These are phyloP conservation scores for Dolichallabes microphthalmus DNA, from an alignment of 2,113 vertebrate genomes.

Conservation along the genomic window DNA sequence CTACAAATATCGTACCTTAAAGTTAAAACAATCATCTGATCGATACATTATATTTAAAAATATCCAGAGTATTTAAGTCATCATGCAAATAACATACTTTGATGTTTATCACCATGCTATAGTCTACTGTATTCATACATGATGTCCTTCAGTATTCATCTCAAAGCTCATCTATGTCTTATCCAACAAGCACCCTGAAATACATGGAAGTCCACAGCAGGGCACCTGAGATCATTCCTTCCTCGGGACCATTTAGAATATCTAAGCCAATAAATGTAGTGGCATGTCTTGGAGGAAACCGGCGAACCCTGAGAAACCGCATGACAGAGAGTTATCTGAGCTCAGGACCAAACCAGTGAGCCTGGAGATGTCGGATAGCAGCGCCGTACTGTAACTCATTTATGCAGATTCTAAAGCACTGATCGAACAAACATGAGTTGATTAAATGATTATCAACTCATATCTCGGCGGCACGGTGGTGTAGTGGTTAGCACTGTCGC, in stretches of 20 bases:
- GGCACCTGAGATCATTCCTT: background rate
- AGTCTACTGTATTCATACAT: background rate
- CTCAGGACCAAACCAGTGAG: no score
- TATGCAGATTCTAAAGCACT: no score
- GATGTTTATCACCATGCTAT: background rate
- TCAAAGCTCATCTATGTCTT: background rate
- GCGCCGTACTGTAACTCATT: no score
- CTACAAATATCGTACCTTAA: background rate
- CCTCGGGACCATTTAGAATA: background rate
- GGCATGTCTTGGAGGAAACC: background rate
- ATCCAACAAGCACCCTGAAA: background rate
- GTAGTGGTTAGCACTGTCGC: no score
- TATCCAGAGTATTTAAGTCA: background rate
- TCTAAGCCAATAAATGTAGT: background rate
- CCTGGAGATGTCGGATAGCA: no score
- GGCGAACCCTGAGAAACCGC: no score
- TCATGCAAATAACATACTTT: background rate
- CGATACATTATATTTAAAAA: background rate
- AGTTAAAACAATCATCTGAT: no score
- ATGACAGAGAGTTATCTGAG: no score
- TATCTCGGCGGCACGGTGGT: no score
- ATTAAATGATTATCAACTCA: no score
- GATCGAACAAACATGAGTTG: no score
- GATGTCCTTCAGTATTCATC: background rate
- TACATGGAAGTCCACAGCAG: background rate